phyloP scores from a whole-genome alignment of 2,113 vertebrate species.

The Anguilla rostrata region DNA sequence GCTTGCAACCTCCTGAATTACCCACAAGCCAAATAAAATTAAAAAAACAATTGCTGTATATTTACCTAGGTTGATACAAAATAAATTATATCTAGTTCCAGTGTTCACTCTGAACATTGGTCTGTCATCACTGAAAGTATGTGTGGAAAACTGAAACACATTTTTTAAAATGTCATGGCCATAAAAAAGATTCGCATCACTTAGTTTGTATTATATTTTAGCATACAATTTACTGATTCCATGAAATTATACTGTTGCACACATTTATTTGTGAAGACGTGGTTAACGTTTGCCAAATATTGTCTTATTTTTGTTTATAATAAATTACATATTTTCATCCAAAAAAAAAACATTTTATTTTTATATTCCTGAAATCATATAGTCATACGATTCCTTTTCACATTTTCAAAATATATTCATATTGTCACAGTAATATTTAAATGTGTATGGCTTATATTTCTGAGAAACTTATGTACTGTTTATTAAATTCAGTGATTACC shows the following conservation, averaged over 20 bases:
- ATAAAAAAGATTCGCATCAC: no score
- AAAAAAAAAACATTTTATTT: background rate
- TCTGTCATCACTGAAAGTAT: background rate
- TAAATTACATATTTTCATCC: no score
- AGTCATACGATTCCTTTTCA: background rate
- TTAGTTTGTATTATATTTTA: no score
- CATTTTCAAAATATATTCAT: background rate
- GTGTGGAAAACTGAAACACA: background rate
- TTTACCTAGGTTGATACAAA: no score
- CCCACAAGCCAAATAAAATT: background rate
- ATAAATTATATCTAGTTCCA: background rate
- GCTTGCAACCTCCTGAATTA: no score
- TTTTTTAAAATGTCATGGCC: background rate
- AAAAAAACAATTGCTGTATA: no score
- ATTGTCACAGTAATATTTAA: background rate
- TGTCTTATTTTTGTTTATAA: no score
- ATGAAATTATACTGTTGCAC: no score
- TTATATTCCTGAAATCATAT: background rate
- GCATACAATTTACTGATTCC: no score
- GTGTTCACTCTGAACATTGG: background rate
- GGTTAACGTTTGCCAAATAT: no score
- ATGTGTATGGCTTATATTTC: background rate
- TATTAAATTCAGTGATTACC: background rate
- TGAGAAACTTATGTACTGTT: background rate
- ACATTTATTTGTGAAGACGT: no score